phyloP scores from a whole-genome alignment of 2,113 vertebrate genomes.

The Ciconia maguari region DNA sequence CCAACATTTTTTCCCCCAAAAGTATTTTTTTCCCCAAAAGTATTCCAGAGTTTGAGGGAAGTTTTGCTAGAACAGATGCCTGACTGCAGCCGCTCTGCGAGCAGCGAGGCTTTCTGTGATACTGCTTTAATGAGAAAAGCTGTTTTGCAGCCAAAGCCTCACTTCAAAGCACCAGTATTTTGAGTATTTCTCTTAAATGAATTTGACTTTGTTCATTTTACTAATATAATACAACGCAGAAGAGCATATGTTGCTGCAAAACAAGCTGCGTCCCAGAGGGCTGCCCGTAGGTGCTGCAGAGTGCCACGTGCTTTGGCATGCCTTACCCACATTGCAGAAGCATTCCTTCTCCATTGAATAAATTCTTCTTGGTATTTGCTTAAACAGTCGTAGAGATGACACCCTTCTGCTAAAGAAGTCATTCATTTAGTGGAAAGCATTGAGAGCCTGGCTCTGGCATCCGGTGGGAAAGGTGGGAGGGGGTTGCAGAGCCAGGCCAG shows the following conservation, averaged over 20 bases:
- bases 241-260: background rate
- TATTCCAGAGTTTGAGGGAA: background rate
- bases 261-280: background rate
- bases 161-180: background rate
- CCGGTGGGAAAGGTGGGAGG: background rate
- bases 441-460: background rate
- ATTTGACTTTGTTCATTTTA: background rate
- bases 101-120: background rate
- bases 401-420: background rate
- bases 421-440: accelerated
- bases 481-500: background rate
- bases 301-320: background rate
- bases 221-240: background rate
- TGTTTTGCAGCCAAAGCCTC: background rate
- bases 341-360: background rate
- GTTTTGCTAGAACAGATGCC: background rate
- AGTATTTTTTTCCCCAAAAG: background rate
- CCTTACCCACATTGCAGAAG: background rate
- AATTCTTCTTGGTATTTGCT: background rate
- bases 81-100: accelerated
- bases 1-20: background rate
- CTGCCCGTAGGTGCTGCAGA: background rate
- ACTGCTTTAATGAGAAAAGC: background rate
- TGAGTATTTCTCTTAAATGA: background rate
- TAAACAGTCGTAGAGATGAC: background rate